Percentiles rank a stretch among this genome's conserved stretches.
phyloP scores from a whole-genome alignment of 2,113 vertebrate species.

The Sinocyclocheilus grahami region DNA sequence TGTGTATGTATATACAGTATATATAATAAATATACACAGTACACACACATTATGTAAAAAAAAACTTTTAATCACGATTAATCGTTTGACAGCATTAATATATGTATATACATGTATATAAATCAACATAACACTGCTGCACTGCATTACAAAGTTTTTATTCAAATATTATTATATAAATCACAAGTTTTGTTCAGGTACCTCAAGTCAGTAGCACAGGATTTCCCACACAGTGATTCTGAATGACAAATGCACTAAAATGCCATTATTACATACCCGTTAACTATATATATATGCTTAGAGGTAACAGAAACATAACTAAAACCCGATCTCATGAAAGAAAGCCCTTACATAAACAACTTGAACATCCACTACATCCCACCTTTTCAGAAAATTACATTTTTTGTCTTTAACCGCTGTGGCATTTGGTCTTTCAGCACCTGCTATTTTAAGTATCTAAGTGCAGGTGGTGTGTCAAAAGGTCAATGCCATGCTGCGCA shows the following conservation, averaged over 20 bases:
- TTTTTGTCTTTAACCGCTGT: neutral
- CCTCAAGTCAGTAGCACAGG: neutral
- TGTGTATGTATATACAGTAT: too few relatives aligned
- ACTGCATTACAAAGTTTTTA: neutral
- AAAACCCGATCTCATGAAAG: neutral
- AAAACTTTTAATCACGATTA: too few relatives aligned
- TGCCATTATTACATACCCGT: neutral
- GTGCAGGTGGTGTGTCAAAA: slow-evolving; percentile 41
- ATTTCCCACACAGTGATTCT: neutral
- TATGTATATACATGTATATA: neutral
- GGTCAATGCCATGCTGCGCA: slow-evolving; percentile 17
- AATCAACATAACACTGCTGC: neutral
- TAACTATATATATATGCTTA: neutral
- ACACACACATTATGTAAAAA: too few relatives aligned
- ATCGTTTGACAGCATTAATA: too few relatives aligned
- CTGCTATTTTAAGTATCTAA: slow-evolving; percentile 45
- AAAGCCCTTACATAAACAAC: slow-evolving; percentile 8
- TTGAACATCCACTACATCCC: neutral
- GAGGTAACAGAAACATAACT: neutral
- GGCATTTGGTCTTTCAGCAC: slow-evolving; percentile 38
- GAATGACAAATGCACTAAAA: neutral
- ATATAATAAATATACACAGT: too few relatives aligned
- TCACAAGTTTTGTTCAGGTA: neutral
- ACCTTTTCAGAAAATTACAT: neutral
- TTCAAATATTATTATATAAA: neutral